Percentiles rank a stretch among this genome's conserved stretches.
Evolutionary conservation across 2,888 invertebrate genomes (phyloP).

Genomic region (Argynnis bischoffii): DNA sequence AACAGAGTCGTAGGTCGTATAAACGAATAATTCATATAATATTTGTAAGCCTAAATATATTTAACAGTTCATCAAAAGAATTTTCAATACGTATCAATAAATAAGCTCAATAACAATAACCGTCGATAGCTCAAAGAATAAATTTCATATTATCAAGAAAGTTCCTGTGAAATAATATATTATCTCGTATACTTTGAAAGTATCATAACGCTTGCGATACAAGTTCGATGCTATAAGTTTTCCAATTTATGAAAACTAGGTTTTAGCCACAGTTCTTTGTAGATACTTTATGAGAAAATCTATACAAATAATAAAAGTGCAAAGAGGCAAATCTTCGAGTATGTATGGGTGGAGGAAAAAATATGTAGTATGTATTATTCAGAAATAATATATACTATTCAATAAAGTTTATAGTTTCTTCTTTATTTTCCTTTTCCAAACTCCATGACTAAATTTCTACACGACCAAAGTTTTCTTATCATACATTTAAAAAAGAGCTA

Average conservation of each 20-base stretch:
- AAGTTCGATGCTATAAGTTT: conserved; percentile 27
- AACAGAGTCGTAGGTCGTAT: too few relatives aligned
- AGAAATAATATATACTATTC: too few relatives aligned
- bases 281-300: conserved; percentile 6
- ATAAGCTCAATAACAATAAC: conserved; percentile 7
- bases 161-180: conserved; percentile 16
- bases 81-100: conserved; percentile 3
- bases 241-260: conserved; percentile 27
- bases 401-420: too few relatives aligned
- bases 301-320: background rate
- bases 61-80: background rate
- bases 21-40: background rate
- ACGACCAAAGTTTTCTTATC: too few relatives aligned
- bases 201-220: conserved; percentile 17
- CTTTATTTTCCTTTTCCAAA: too few relatives aligned
- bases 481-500: too few relatives aligned
- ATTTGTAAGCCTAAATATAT: background rate
- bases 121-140: conserved; percentile 1
- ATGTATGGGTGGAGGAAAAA: too few relatives aligned
- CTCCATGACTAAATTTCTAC: too few relatives aligned
- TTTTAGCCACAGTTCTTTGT: conserved; percentile 7
- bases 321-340: background rate
- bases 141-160: conserved; percentile 24
- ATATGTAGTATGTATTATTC: too few relatives aligned
- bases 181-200: conserved; percentile 23